A percentile compares a stretch with the other conserved stretches of the same genome.
Evolutionary conservation across 2,888 invertebrate genomes (phyloP).

Genomic region (Serripes groenlandicus): DNA sequence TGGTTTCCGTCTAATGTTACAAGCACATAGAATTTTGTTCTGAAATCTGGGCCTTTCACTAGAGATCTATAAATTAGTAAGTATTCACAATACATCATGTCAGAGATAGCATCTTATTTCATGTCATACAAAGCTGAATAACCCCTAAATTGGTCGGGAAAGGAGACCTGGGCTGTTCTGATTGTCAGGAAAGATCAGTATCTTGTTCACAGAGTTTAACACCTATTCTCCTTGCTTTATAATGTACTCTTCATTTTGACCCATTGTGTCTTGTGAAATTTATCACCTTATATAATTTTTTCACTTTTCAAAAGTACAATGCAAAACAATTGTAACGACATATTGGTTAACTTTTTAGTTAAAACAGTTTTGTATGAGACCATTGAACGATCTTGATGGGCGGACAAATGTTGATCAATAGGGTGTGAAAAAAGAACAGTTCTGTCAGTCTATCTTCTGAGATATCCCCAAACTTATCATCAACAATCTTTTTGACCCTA

Average conservation of each 20-base stretch:
- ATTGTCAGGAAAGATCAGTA: constrained; percentile 22
- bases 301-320: no score
- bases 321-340: no score
- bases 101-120: constrained; percentile 19
- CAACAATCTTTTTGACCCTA: constrained; percentile 6
- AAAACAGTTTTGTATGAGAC: no score
- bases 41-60: not conserved
- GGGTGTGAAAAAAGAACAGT: not conserved
- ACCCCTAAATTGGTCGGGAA: constrained; percentile 11
- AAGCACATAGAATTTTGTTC: not conserved
- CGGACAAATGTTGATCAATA: not conserved
- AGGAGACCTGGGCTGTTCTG: not conserved
- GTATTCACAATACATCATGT: constrained; percentile 10
- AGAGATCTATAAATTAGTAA: not conserved
- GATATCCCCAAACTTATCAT: constrained; percentile 8
- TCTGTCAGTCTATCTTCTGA: constrained; percentile 2
- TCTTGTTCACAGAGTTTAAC: constrained; percentile 15
- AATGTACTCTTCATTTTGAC: constrained; percentile 10
- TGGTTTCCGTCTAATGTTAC: no score
- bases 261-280: constrained; percentile 11
- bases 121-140: not conserved
- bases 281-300: constrained; percentile 16
- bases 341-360: no score
- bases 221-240: constrained; percentile 10
- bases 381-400: no score